Percentiles rank a stretch among this genome's conserved stretches.
Conservation (phyloP, 2,113 vertebrate species). For the Mugil cephalus region DNA sequence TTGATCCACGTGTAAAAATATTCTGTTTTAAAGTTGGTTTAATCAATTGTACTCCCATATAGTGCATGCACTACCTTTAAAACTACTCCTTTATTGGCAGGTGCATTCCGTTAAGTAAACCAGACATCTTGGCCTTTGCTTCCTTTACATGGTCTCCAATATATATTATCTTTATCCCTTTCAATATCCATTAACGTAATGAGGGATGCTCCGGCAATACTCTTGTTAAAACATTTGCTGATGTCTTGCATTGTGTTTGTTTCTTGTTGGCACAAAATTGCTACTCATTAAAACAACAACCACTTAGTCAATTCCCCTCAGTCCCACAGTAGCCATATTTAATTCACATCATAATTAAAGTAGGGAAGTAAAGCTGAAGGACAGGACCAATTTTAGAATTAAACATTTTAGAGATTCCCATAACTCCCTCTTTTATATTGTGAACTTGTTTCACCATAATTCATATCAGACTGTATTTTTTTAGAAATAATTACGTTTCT, state of each 20-base stretch:
- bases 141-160: slow-evolving; percentile 7
- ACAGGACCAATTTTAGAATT: background rate
- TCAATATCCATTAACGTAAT: slow-evolving; percentile 61
- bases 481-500: too few relatives aligned
- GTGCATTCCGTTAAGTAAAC: slow-evolving; percentile 2
- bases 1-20: slow-evolving; percentile 10
- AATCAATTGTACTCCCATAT: slow-evolving; percentile 24
- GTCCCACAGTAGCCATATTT: slow-evolving; percentile 16
- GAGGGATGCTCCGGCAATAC: slow-evolving; percentile 23
- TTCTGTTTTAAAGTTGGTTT: background rate
- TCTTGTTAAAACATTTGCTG: slow-evolving; percentile 50
- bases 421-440: background rate
- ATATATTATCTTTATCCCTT: slow-evolving; percentile 25
- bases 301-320: slow-evolving; percentile 18
- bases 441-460: background rate
- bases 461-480: background rate
- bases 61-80: background rate
- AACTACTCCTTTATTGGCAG: slow-evolving; percentile 27
- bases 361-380: slow-evolving; percentile 6
- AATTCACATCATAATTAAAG: slow-evolving; percentile 22
- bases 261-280: slow-evolving; percentile 39
- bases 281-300: slow-evolving; percentile 48
- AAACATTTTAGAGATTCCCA: background rate
- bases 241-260: slow-evolving; percentile 25
- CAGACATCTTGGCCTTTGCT: slow-evolving; percentile 6